Evolutionary conservation across 2,113 vertebrate species (phyloP).

Genomic region (Hypanus sabinus): DNA sequence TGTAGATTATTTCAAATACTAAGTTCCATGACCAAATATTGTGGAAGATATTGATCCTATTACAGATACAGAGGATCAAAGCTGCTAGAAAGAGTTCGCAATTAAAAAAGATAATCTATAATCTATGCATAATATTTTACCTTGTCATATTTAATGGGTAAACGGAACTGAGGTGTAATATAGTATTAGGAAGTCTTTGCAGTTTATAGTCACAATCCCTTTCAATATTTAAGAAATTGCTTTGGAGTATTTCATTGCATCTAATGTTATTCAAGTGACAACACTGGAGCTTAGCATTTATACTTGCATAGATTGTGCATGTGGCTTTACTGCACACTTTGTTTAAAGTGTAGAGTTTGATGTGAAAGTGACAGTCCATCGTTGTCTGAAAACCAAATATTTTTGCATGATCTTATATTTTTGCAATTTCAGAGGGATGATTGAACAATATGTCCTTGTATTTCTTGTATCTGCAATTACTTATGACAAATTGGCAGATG

Average conservation of each 20-base stretch:
- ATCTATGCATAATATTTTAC: neutral
- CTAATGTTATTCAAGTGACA: neutral
- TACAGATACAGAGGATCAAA: neutral
- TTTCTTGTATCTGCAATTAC: neutral
- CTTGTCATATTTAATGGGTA: neutral
- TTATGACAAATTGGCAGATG: neutral
- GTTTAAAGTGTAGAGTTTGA: neutral
- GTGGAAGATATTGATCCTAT: neutral
- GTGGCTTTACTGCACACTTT: neutral
- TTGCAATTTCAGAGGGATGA: neutral
- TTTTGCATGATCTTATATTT: neutral
- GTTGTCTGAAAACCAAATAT: neutral
- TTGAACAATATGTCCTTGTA: neutral
- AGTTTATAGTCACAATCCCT: neutral
- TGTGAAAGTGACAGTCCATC: neutral
- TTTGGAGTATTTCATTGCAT: neutral
- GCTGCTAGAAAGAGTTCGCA: neutral
- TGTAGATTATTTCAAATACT: neutral
- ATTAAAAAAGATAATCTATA: constrained; percentile 5
- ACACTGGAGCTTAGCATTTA: neutral
- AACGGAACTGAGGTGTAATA: neutral
- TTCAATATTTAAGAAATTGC: neutral
- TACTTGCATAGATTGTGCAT: neutral
- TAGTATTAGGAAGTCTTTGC: neutral
- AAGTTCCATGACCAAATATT: neutral